Evolutionary conservation across 2,888 invertebrate species (phyloP).

Genomic region (Drosophila macrospina): DNA sequence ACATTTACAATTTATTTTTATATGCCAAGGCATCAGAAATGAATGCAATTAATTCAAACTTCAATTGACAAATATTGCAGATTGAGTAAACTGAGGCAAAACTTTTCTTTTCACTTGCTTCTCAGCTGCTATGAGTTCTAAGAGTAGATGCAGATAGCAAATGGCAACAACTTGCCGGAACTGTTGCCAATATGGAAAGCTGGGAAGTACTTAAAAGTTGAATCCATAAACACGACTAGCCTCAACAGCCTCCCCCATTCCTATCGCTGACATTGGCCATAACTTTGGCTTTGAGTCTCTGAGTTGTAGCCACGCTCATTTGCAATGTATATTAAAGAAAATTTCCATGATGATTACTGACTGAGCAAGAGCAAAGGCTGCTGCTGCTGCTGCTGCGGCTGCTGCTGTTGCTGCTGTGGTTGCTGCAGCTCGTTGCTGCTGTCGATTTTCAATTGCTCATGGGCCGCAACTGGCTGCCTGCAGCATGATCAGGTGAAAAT

Average conservation of each 20-base stretch:
- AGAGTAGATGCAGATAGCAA: too few species aligned
- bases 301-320: slow-evolving; percentile 53
- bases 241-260: slow-evolving; percentile 3
- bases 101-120: too few species aligned
- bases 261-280: slow-evolving; percentile 31
- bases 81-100: too few species aligned
- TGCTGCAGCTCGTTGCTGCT: slow-evolving; percentile 33
- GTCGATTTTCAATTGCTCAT: slow-evolving; percentile 58
- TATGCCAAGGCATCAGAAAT: too few species aligned
- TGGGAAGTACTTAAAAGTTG: slow-evolving; percentile 11
- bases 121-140: too few species aligned
- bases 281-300: slow-evolving; percentile 36
- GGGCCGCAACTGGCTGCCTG: slow-evolving; percentile 47
- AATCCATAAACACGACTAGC: slow-evolving; percentile 6
- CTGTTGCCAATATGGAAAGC: not conserved
- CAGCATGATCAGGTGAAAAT: slow-evolving; percentile 63
- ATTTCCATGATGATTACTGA: slow-evolving; percentile 47
- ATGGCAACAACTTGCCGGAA: slow-evolving; percentile 3
- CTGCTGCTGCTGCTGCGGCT: slow-evolving; percentile 34
- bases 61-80: too few species aligned
- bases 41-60: too few species aligned
- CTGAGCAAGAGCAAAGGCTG: slow-evolving; percentile 15
- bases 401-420: slow-evolving; percentile 32
- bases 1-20: too few species aligned
- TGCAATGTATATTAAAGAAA: slow-evolving; percentile 69